Evolutionary conservation across 2,797 vertebrate species (phyloP).

Genomic region (Coranthus polyacanthus): DNA sequence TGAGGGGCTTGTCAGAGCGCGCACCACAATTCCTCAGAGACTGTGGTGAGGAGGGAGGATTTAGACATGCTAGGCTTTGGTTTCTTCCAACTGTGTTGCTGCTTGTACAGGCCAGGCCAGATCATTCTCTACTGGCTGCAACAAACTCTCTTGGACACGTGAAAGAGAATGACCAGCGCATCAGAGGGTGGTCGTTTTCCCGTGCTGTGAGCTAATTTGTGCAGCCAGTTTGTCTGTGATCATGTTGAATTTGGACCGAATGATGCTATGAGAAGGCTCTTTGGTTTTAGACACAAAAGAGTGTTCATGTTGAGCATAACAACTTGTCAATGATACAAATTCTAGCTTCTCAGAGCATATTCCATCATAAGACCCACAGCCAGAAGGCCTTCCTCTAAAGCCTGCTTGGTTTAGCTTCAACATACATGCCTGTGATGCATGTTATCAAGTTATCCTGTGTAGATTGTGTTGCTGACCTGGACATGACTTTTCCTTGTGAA

Average conservation of each 20-base stretch:
- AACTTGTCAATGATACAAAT: slow-evolving; percentile 11
- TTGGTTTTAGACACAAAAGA: slow-evolving; percentile 24
- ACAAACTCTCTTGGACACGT: slow-evolving; percentile 34
- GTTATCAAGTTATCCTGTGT: slow-evolving; percentile 55
- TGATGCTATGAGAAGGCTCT: background rate
- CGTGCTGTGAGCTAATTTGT: slow-evolving; percentile 38
- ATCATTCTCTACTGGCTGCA: slow-evolving; percentile 40
- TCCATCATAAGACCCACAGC: slow-evolving; percentile 27
- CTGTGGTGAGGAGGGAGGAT: slow-evolving; percentile 79
- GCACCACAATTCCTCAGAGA: slow-evolving; percentile 83
- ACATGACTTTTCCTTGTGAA: slow-evolving; percentile 59
- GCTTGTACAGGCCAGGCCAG: slow-evolving; percentile 45
- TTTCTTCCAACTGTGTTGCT: slow-evolving; percentile 75
- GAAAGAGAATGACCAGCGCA: slow-evolving; percentile 44
- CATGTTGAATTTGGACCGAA: slow-evolving; percentile 14
- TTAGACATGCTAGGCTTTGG: slow-evolving; percentile 72
- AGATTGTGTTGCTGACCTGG: slow-evolving; percentile 55
- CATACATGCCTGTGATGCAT: slow-evolving; percentile 35
- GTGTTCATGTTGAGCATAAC: slow-evolving; percentile 16
- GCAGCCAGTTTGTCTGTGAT: slow-evolving; percentile 30
- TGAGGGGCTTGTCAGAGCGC: slow-evolving; percentile 83
- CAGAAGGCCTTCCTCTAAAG: slow-evolving; percentile 13
- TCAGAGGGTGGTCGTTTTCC: slow-evolving; percentile 46
- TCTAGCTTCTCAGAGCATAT: slow-evolving; percentile 17
- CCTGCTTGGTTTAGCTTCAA: slow-evolving; percentile 31